These are phyloP conservation scores for Metopolophium dirhodum DNA, from an alignment of 1,140 invertebrate genomes.

Conservation along the genomic window DNA sequence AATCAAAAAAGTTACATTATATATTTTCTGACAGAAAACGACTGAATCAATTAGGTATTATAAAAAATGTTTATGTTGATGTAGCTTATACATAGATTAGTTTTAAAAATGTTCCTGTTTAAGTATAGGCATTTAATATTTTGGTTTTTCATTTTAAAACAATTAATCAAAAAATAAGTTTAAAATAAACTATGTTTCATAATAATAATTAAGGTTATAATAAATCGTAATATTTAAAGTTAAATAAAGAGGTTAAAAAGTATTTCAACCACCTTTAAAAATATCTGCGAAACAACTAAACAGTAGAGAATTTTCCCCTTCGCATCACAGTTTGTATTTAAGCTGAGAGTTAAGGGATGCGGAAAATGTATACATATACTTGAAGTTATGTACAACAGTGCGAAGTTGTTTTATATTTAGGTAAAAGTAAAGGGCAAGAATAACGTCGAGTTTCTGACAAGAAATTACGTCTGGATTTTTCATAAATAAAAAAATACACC, in stretches of 20 bases:
- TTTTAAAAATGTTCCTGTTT: background rate
- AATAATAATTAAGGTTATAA: background rate
- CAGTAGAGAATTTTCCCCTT: background rate
- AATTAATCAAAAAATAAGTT: slow-evolving; percentile 37
- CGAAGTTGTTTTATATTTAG: slow-evolving; percentile 9
- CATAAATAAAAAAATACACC: slow-evolving; percentile 22
- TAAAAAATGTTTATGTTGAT: background rate
- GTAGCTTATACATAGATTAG: background rate
- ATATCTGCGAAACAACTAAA: slow-evolving; percentile 18
- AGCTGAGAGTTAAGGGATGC: slow-evolving; percentile 15
- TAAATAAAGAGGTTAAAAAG: slow-evolving; percentile 19
- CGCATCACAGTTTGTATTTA: background rate
- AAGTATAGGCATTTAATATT: background rate
- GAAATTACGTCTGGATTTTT: slow-evolving; percentile 32
- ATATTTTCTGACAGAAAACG: background rate
- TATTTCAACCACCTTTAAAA: background rate
- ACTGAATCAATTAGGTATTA: background rate
- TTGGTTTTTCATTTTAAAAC: slow-evolving; percentile 1
- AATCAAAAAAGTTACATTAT: slow-evolving; percentile 15
- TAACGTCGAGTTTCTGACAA: slow-evolving; percentile 12
- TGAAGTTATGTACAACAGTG: slow-evolving; percentile 1
- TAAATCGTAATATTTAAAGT: background rate
- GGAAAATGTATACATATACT: slow-evolving; percentile 1
- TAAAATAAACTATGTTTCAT: background rate
- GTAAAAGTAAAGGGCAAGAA: background rate